phyloP scores from a whole-genome alignment of 2,888 invertebrate genomes.

The Cheilosia scutellata region DNA sequence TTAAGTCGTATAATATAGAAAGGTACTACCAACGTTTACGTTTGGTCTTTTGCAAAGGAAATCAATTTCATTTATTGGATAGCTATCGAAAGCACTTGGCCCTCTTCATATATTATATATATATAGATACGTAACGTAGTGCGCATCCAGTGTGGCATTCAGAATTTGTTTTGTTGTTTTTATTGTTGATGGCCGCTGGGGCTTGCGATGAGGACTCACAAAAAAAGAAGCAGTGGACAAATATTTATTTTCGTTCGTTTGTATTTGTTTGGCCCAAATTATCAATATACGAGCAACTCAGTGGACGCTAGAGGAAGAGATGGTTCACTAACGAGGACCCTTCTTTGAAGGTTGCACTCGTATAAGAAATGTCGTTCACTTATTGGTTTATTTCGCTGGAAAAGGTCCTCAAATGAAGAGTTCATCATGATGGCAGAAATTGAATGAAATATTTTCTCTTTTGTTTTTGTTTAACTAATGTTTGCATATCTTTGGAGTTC shows the following conservation, averaged over 20 bases:
- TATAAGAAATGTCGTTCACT: conserved; percentile 10
- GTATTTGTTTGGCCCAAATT: conserved; percentile 54
- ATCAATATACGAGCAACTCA: conserved; percentile 34
- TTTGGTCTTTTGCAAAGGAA: conserved; percentile 50
- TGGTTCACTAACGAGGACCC: conserved; percentile 47
- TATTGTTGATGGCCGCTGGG: conserved; percentile 33
- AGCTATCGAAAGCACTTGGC: conserved; percentile 70
- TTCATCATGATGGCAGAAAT: conserved; percentile 8
- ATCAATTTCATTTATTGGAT: conserved; percentile 73
- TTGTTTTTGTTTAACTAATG: not conserved
- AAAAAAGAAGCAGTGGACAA: conserved; percentile 26
- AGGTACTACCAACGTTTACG: conserved; percentile 22
- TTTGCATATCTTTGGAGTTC: not conserved
- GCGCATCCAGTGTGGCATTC: conserved; percentile 43
- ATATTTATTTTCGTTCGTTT: conserved; percentile 58
- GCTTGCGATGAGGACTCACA: not conserved
- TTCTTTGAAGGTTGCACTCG: conserved; percentile 40
- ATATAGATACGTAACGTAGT: conserved; percentile 18
- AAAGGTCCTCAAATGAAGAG: conserved; percentile 4
- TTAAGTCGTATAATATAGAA: not conserved
- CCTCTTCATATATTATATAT: conserved; percentile 54
- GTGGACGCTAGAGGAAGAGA: conserved; percentile 14
- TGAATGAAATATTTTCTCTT: not conserved
- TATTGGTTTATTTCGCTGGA: conserved; percentile 42
- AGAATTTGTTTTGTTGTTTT: not conserved